phyloP scores from a whole-genome alignment of 2,797 vertebrate species.

The Crossoptilon crossoptilon region DNA sequence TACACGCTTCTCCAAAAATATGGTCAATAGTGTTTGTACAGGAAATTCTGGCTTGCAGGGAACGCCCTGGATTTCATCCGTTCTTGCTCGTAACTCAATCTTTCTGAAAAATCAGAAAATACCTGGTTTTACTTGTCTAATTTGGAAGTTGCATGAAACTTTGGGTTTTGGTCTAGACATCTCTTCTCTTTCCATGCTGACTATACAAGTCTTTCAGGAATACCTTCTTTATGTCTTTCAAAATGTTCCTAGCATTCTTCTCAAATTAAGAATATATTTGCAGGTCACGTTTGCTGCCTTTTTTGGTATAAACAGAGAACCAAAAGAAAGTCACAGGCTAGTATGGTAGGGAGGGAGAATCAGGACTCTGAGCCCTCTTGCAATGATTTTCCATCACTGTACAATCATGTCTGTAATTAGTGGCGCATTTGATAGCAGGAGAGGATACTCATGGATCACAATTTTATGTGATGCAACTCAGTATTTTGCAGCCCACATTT shows the following conservation, averaged over 20 bases:
- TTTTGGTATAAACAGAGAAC: not conserved
- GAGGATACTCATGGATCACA: not conserved
- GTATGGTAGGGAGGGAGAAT: not conserved
- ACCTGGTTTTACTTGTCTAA: not conserved
- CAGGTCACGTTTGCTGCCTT: not conserved
- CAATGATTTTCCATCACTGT: not conserved
- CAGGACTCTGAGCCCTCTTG: not conserved
- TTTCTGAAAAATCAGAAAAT: slow-evolving; percentile 42
- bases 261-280: not conserved
- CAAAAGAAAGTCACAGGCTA: not conserved
- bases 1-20: slow-evolving; percentile 45
- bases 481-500: not conserved
- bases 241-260: not conserved
- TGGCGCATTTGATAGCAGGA: not conserved
- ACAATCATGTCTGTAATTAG: not conserved
- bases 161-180: not conserved
- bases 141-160: not conserved
- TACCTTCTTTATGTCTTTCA: not conserved
- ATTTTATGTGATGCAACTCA: not conserved
- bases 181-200: not conserved
- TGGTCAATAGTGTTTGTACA: slow-evolving; percentile 43
- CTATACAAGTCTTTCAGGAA: not conserved
- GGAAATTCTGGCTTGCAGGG: slow-evolving; percentile 54
- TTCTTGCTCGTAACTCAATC: slow-evolving; percentile 25
- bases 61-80: slow-evolving; percentile 44